Base-by-base conservation (phyloP, 2,888 invertebrate genomes). In the Drosophila quasianomalipes region DNA sequence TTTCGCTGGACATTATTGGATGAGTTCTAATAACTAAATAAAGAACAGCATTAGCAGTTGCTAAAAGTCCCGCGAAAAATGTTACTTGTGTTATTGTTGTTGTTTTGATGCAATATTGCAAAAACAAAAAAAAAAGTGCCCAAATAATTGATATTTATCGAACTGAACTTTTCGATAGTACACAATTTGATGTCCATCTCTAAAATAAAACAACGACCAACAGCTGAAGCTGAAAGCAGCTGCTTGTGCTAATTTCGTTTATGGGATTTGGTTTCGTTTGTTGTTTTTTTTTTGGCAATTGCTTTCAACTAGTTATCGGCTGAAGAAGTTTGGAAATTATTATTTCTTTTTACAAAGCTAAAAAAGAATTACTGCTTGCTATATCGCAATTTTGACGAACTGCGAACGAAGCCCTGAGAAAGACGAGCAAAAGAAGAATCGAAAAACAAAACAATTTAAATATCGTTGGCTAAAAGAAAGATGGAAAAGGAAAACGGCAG, bases 1-100 rank as follows among this genome's bases (percentile, higher is more conserved):
- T 55, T 71, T 89, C 87, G 59, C 79, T 80, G 7, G 92, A 83
- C 93, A 92, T 93, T 9, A 35, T 61, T 65, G 12, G 16, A 39
- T 4, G 16, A 35, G 10, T 47, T 49, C 12, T 47, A 39, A 12
- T 22, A 41, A 70, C 44, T 61, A 61, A 14, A 14, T 47, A 64
- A 31, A 19, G 33, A 57, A 60, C 19, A 57, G 47, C n/a, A 53
- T 53, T 22, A 9, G 9, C 22, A 57, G 28, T 60, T 37, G 59
- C 37, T 54, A 39, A 28, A 33, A 39, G 63, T 73, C 82, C 82
- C 79, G 79, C 79, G 65, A 19, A 82, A 81, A 78, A 57, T 26
- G 51, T 1, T 47, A 14, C 19, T 31, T 30, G 39, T 54, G 37
- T 53, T 62, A 41, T 72, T 72, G 41, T 67, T 74, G 68, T 78